A percentile compares a stretch with the other conserved stretches of the same genome.
Conservation (phyloP, 2,888 invertebrate species). For the Anthophora plumipes region DNA sequence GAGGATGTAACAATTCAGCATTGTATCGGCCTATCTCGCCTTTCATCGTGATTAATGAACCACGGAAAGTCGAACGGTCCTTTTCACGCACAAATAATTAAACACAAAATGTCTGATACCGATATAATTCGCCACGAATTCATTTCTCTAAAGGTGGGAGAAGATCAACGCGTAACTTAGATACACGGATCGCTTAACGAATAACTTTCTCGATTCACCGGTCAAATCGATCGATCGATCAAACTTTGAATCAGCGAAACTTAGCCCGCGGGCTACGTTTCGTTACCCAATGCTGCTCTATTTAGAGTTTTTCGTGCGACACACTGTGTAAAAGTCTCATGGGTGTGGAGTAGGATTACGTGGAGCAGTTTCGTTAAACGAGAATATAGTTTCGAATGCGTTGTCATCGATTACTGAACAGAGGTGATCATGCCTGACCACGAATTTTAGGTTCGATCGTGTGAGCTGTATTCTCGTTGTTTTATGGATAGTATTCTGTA, state of each 20-base stretch:
- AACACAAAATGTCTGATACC: slow-evolving; percentile 6
- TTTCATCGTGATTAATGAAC: slow-evolving; percentile 18
- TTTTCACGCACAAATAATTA: slow-evolving; percentile 16
- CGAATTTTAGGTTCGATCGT: not conserved
- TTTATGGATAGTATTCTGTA: not conserved
- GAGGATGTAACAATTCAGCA: not conserved
- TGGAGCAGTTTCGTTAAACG: slow-evolving; percentile 37
- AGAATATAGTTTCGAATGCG: not conserved
- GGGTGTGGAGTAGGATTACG: slow-evolving; percentile 22
- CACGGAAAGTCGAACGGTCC: slow-evolving; percentile 3
- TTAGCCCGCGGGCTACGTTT: slow-evolving; percentile 34
- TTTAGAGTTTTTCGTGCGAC: slow-evolving; percentile 44
- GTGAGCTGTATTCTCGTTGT: not conserved
- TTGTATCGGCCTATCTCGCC: not conserved
- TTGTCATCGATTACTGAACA: not conserved
- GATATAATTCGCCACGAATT: slow-evolving; percentile 4
- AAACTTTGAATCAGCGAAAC: slow-evolving; percentile 57
- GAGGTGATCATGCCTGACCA: not conserved
- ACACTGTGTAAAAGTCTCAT: slow-evolving; percentile 24
- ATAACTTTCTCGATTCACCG: slow-evolving; percentile 38
- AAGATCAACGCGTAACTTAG: not conserved
- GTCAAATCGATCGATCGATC: slow-evolving; percentile 53
- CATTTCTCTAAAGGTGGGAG: not conserved
- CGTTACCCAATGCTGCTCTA: slow-evolving; percentile 59
- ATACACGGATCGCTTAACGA: slow-evolving; percentile 25